Evolutionary conservation across 2,888 invertebrate species (phyloP), one percentile per base, ranked within the genome.

Genomic region (Eudemis profundana): DNA sequence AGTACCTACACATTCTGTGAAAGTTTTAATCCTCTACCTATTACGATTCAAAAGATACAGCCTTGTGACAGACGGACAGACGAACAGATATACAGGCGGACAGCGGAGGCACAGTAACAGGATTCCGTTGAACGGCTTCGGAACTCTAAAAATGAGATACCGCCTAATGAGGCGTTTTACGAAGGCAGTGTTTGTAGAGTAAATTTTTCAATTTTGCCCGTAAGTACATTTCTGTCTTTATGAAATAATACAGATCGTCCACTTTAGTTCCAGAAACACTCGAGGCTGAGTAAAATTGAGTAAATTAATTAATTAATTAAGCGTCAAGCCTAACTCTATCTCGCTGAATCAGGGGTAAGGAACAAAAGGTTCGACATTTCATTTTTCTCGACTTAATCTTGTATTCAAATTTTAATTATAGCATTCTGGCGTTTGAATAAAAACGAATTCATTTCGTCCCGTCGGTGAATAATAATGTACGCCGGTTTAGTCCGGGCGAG

Each of bases 341-440:
- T 79, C 67, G 68, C 10, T 64, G 70, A 80, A 81, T 75, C 76
- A 77, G 74, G 72, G 74, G 71, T 68, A 63, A 69, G 73, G 69
- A 78, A 75, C 73, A 72, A 75, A 59, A 74, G 71, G 84, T 84
- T 82, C 76, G 78, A 82, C 85, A 86, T 86, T 81, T 83, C 84
- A 84, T 84, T 89, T 88, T 87, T 89, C 82, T 85, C 82, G 77
- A 85, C 84, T 82, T 89, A 89, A 90, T 90, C 87, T 90, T 87
- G 85, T 88, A 90, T 91, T 90, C 87, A 90, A 89, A 90, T 90
- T 91, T 89, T 89, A 90, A 90, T 90, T 90, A 89, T 87, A 88
- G 90, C 86, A 89, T 89, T 89, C 87, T 81, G 85, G 84, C 81
- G 84, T 90, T 90, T 89, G 89, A 89, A 90, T 90, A 88, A 90